Conservation (phyloP, 2,888 invertebrate species). For the Tipula helvola region DNA sequence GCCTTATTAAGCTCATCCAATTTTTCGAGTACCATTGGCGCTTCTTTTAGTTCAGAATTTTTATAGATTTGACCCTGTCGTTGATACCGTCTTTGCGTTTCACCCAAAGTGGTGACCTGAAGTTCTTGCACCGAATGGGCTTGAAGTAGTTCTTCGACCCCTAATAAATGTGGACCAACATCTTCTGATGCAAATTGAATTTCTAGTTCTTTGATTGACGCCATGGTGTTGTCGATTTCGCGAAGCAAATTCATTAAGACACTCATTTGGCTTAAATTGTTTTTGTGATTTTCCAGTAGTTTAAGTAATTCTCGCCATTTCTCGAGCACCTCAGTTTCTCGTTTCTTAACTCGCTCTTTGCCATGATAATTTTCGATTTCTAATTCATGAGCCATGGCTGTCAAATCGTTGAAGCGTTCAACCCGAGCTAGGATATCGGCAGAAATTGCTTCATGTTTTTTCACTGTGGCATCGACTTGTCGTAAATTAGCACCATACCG, state of each 20-base stretch:
- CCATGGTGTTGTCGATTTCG: slow-evolving; percentile 81
- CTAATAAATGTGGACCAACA: slow-evolving; percentile 85
- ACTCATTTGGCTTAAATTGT: slow-evolving; percentile 63
- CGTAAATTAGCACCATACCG: slow-evolving; percentile 80
- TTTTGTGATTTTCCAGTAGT: slow-evolving; percentile 70
- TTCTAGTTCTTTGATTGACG: slow-evolving; percentile 74
- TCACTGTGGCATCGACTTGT: slow-evolving; percentile 93
- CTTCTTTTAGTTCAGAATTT: slow-evolving; percentile 43
- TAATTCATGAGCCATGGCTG: slow-evolving; percentile 86
- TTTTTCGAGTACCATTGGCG: slow-evolving; percentile 49
- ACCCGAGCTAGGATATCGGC: slow-evolving; percentile 90
- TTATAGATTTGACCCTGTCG: slow-evolving; percentile 49
- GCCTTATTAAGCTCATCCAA: slow-evolving; percentile 64
- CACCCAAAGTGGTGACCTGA: slow-evolving; percentile 79
- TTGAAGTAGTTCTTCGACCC: slow-evolving; percentile 88
- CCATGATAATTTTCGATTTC: slow-evolving; percentile 86
- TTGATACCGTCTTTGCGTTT: slow-evolving; percentile 66
- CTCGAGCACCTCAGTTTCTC: slow-evolving; percentile 56
- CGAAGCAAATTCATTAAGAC: slow-evolving; percentile 77
- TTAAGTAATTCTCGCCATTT: slow-evolving; percentile 80
- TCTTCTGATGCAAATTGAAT: slow-evolving; percentile 60
- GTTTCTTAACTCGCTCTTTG: slow-evolving; percentile 56
- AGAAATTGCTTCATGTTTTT: slow-evolving; percentile 96
- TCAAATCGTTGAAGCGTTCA: slow-evolving; percentile 87
- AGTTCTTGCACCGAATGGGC: slow-evolving; percentile 88